Conservation (phyloP, 2,888 invertebrate species). For the Lumbricus terrestris region DNA sequence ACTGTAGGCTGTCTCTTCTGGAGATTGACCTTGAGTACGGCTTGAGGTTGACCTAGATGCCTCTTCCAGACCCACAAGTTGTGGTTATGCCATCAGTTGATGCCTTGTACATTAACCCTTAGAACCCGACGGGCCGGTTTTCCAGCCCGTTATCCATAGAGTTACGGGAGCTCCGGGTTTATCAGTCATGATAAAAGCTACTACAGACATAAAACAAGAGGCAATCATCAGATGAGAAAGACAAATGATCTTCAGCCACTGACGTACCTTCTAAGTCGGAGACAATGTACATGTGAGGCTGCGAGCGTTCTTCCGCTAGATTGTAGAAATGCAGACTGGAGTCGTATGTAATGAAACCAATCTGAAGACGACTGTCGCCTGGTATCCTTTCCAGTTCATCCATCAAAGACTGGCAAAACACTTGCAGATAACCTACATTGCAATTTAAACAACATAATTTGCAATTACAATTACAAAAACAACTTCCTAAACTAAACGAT, state of each 20-base stretch:
- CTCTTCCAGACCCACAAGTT: no score
- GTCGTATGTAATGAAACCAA: slow-evolving; percentile 92
- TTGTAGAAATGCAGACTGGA: slow-evolving; percentile 88
- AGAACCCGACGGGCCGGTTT: no score
- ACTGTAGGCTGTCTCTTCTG: no score
- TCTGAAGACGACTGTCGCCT: slow-evolving; percentile 87
- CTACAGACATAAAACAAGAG: background rate
- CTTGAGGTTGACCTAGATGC: no score
- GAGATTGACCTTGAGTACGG: no score
- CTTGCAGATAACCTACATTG: slow-evolving; percentile 73
- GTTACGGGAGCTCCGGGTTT: no score
- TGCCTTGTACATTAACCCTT: no score
- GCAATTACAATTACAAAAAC: background rate
- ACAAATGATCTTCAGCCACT: background rate
- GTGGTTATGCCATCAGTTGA: no score
- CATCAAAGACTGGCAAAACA: slow-evolving; percentile 77
- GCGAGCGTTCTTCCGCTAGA: slow-evolving; percentile 53
- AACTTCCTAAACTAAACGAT: no score
- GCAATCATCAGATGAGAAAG: background rate
- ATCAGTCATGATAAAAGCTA: no score
- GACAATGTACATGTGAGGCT: slow-evolving; percentile 67
- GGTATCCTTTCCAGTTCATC: slow-evolving; percentile 83
- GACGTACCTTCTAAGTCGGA: slow-evolving; percentile 82
- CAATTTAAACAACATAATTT: background rate
- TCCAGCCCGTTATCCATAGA: no score